These are phyloP conservation scores for Eulithis prunata DNA, from an alignment of 2,888 invertebrate genomes.

Conservation along the genomic window DNA sequence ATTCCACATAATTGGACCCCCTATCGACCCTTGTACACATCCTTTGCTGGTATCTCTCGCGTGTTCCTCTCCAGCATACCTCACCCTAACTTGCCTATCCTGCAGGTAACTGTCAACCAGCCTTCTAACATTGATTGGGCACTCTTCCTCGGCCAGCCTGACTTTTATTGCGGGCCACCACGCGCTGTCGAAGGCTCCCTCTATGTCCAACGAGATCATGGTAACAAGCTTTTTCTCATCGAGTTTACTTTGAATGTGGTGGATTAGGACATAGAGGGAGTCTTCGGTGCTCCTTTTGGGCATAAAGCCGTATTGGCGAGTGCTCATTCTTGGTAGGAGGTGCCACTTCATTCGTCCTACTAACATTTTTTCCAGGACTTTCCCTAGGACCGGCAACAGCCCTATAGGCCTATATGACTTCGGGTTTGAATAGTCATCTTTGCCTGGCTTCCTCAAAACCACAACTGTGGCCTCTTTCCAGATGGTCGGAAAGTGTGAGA, in stretches of 20 bases:
- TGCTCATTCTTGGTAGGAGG: background rate
- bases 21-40: too few relatives aligned
- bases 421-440: background rate
- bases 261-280: constrained; percentile 15
- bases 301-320: constrained; percentile 12
- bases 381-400: background rate
- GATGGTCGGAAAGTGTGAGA: background rate
- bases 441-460: constrained; percentile 1
- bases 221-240: background rate
- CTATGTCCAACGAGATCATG: background rate
- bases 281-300: constrained; percentile 18
- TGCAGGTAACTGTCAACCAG: background rate
- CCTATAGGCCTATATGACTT: too few relatives aligned
- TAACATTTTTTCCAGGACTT: background rate
- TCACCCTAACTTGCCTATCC: background rate
- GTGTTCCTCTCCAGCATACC: too few relatives aligned
- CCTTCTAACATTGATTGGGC: background rate
- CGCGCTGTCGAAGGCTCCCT: background rate
- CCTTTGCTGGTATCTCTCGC: too few relatives aligned
- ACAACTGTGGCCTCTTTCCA: background rate
- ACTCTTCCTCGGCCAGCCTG: background rate
- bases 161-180: background rate
- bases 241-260: background rate
- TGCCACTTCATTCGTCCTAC: background rate
- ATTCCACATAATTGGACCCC: too few relatives aligned